A percentile compares a stretch with the other conserved stretches of the same genome.
These are phyloP conservation scores for Acronicta psi DNA, from an alignment of 2,888 invertebrate genomes.

Conservation along the genomic window DNA sequence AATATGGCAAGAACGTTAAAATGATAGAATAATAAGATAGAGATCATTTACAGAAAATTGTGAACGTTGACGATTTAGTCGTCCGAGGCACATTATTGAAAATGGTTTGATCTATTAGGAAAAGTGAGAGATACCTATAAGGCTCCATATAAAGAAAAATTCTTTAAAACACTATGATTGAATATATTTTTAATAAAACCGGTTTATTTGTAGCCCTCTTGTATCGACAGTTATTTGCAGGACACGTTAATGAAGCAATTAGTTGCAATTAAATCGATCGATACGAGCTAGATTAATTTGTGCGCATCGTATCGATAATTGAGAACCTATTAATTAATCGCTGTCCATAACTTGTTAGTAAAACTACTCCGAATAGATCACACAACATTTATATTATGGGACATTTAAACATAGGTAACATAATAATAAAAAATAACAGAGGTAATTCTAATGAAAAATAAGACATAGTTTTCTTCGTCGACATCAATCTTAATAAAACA, in stretches of 20 bases:
- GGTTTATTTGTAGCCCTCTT: neutral
- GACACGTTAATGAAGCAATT: slow-evolving; percentile 6
- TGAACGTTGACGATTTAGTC: slow-evolving; percentile 22
- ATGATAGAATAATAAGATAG: slow-evolving; percentile 29
- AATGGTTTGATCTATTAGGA: slow-evolving; percentile 45
- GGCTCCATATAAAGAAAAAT: slow-evolving; percentile 1
- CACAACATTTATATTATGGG: slow-evolving; percentile 35
- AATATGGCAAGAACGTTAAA: slow-evolving; percentile 52
- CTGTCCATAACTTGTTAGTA: slow-evolving; percentile 3
- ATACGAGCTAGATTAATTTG: slow-evolving; percentile 37
- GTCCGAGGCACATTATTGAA: slow-evolving; percentile 42
- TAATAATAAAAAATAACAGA: slow-evolving; percentile 33
- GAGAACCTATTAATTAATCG: slow-evolving; percentile 20
- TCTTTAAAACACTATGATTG: neutral
- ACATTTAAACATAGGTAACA: slow-evolving; percentile 40
- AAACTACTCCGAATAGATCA: slow-evolving; percentile 49
- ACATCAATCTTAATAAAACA: slow-evolving; percentile 58
- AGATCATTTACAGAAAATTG: slow-evolving; percentile 20
- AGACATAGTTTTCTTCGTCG: slow-evolving; percentile 38
- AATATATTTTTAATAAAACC: slow-evolving; percentile 2
- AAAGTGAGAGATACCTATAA: slow-evolving; percentile 3
- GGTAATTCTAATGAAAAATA: slow-evolving; percentile 41
- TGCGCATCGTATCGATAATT: slow-evolving; percentile 37
- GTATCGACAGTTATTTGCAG: neutral
- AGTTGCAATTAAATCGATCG: slow-evolving; percentile 43